Evolutionary conservation across 2,888 invertebrate genomes (phyloP).

Genomic region (Caenorhabditis japonica): DNA sequence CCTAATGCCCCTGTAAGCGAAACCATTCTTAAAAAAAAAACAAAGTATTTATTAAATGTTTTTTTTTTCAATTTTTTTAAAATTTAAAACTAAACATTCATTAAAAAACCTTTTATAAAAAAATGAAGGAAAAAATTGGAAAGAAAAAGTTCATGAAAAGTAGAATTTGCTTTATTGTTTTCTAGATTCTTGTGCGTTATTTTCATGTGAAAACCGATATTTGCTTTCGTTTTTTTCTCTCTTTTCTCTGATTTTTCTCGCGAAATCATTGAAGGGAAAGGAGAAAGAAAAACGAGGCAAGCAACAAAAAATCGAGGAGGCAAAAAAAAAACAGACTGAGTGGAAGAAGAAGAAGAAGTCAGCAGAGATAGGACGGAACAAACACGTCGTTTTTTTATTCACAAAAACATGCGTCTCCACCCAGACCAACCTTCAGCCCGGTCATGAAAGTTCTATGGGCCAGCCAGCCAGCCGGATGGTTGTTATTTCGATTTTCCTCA

Average conservation of each 20-base stretch:
- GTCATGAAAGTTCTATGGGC: no score
- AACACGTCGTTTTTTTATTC: conserved; percentile 27
- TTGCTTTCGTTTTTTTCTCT: conserved; percentile 37
- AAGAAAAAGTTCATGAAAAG: conserved; percentile 9
- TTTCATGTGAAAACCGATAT: conserved; percentile 55
- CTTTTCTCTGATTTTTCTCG: conserved; percentile 13
- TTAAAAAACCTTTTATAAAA: no score
- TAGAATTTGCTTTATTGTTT: conserved; percentile 12
- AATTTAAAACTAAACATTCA: no score
- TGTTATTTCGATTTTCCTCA: conserved; percentile 8
- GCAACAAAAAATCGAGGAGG: conserved; percentile 37
- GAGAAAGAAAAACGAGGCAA: conserved; percentile 2
- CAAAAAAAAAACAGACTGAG: conserved; percentile 18
- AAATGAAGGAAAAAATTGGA: no score
- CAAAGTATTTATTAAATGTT: no score
- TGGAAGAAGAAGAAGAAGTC: conserved; percentile 14
- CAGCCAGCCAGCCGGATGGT: conserved; percentile 24
- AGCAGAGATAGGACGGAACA: conserved; percentile 28
- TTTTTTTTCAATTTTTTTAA: not conserved
- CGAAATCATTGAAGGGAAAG: no score
- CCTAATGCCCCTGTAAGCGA: conserved; percentile 54
- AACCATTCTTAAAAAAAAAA: conserved; percentile 28
- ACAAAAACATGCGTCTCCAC: conserved; percentile 45
- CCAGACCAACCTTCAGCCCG: no score
- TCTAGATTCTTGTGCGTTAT: no score